Percentiles rank a stretch among this genome's conserved stretches.
phyloP scores from a whole-genome alignment of 1,140 invertebrate genomes.

The Drosophila arawakana region DNA sequence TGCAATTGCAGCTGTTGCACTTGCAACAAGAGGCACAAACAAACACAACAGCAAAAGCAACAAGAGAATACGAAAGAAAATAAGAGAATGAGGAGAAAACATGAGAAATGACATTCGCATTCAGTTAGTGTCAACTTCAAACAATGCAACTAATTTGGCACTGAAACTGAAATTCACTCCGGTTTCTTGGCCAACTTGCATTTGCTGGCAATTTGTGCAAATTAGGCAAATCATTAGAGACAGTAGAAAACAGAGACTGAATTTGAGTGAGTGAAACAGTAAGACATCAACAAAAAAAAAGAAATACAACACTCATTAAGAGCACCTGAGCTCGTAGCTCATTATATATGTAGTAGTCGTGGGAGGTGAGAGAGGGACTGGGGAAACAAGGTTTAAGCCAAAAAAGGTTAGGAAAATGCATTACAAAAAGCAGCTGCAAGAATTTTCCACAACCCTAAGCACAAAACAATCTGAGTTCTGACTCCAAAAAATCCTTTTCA shows the following conservation, averaged over 20 bases:
- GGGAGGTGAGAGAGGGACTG: neutral
- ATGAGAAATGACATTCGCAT: conserved; percentile 21
- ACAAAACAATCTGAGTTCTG: conserved; percentile 11
- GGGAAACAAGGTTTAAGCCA: neutral
- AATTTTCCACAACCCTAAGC: conserved; percentile 5
- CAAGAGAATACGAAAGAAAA: neutral
- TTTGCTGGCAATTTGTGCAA: conserved; percentile 60
- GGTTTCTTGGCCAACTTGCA: conserved; percentile 16
- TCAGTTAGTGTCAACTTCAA: conserved; percentile 41
- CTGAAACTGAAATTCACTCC: conserved; percentile 9
- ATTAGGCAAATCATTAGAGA: conserved; percentile 71
- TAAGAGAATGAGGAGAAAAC: neutral
- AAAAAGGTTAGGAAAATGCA: conserved; percentile 63
- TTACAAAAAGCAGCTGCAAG: conserved; percentile 49
- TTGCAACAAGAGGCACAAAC: conserved; percentile 25
- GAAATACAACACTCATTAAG: conserved; percentile 39
- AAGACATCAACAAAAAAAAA: conserved; percentile 24
- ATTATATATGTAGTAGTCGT: conserved; percentile 34
- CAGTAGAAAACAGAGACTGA: too few species aligned
- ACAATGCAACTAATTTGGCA: conserved; percentile 69
- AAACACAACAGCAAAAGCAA: conserved; percentile 7
- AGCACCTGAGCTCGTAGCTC: conserved; percentile 51
- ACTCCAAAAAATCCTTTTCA: conserved; percentile 41
- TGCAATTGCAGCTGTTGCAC: conserved; percentile 31
- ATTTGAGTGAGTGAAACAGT: conserved; percentile 7